Conservation (phyloP, 2,888 invertebrate species). For the Cerceris rybyensis region DNA sequence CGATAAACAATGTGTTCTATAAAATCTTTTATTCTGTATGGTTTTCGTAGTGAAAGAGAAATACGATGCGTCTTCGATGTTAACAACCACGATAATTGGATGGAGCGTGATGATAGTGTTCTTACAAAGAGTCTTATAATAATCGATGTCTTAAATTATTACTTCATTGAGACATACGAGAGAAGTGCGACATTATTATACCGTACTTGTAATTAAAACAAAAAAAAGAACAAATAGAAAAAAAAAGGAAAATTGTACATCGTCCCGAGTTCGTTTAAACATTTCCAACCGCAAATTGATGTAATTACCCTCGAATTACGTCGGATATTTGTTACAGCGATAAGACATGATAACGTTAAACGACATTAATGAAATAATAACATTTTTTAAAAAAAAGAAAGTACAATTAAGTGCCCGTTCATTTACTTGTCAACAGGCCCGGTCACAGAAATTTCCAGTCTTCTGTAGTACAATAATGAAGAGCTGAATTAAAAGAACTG, state of each 20-base stretch:
- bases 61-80: conserved; percentile 25
- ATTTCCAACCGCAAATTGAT: conserved; percentile 20
- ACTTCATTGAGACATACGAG: conserved; percentile 23
- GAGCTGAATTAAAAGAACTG: too few species aligned
- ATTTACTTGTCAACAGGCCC: conserved; percentile 8
- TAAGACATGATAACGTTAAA: conserved; percentile 28
- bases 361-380: conserved; percentile 38
- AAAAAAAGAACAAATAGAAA: not conserved
- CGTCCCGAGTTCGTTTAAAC: conserved; percentile 26
- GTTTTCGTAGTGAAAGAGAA: conserved; percentile 53
- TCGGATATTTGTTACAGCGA: conserved; percentile 36
- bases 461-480: not conserved
- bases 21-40: conserved; percentile 61
- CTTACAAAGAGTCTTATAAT: conserved; percentile 38
- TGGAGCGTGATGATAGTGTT: conserved; percentile 45
- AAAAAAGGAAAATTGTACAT: conserved; percentile 25
- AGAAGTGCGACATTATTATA: conserved; percentile 10
- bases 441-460: not conserved
- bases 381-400: conserved; percentile 26
- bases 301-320: conserved; percentile 27
- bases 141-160: conserved; percentile 20
- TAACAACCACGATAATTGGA: conserved; percentile 37
- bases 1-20: conserved; percentile 42
- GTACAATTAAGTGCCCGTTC: not conserved
- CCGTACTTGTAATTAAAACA: conserved; percentile 20